These are phyloP conservation scores for Procambarus clarkii DNA, from an alignment of 1,140 invertebrate genomes.

Conservation along the genomic window DNA sequence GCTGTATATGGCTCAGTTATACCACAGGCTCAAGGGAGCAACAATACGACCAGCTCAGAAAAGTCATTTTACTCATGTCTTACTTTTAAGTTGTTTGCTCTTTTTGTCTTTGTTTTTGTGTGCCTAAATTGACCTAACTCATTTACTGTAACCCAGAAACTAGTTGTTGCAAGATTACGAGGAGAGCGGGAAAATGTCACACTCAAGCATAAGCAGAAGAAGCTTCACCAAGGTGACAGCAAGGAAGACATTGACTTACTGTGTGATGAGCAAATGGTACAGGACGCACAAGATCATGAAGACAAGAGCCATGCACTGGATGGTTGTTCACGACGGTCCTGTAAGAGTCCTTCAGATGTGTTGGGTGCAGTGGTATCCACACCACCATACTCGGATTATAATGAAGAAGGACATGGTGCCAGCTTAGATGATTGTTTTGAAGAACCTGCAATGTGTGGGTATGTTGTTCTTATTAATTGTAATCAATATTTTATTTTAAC, in stretches of 20 bases:
- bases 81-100: too few species aligned
- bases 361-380: not conserved
- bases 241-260: conserved; percentile 53
- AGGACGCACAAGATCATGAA: conserved; percentile 31
- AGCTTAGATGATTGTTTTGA: conserved; percentile 28
- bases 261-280: conserved; percentile 35
- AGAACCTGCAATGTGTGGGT: conserved; percentile 8
- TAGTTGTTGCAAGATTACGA: conserved; percentile 49
- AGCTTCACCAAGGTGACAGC: not conserved
- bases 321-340: not conserved
- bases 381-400: conserved; percentile 15
- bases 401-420: conserved; percentile 3
- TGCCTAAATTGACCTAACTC: not conserved
- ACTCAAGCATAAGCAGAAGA: conserved; percentile 8
- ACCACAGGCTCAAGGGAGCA: too few species aligned
- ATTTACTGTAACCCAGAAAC: conserved; percentile 30
- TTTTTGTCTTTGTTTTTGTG: too few species aligned
- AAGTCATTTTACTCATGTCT: too few species aligned
- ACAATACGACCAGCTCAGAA: too few species aligned
- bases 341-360: not conserved
- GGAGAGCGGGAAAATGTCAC: conserved; percentile 35
- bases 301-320: not conserved
- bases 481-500: too few species aligned
- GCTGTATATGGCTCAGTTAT: too few species aligned
- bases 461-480: not conserved